Base-by-base conservation (phyloP, 1,140 invertebrate species). In the Physella acuta region DNA sequence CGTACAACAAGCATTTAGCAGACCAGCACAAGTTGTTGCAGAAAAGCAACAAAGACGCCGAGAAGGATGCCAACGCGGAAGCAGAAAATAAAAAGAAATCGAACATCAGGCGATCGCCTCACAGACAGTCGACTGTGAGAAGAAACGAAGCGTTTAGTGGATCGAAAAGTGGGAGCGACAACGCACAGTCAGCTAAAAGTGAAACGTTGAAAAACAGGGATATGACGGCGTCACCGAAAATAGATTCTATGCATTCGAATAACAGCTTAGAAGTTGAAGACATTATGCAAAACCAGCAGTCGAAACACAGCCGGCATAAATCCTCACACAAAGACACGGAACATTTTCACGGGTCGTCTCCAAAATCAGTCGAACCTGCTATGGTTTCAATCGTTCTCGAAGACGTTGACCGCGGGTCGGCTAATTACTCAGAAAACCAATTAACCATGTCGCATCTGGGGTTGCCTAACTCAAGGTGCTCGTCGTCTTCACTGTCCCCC, bases 201-300 rank as follows among this genome's bases (percentile, higher is more conserved):
- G 8, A 44, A 44, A 8, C 39, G 20, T 11, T 20, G 8, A 20
- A 44, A 11, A 44, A 44, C 5, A 55, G 8, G 5, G 3, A 2
- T 60, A 8, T 34, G 2, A 34, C 3, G 11, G 34, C 3, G 5
- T 2, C 49, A 52, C 26, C 52, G 0, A 55, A 31, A n/a, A 52
- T 30, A 30, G 55, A 63, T 4, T 68, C 67, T 14, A 58, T 72
- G 0, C n/a, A 61, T 14, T 79, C 75, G 3, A 77, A 53, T 37
- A 73, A 79, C 51, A 82, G 78, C 69, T 8, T 78, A 16, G 80
- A 80, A 71, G 74, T 80, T 17, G 79, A 74, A 36, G 78, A 81
- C 68, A 81, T 81, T 37, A 70, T 81, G 62, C 51, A 73, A 5
- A 53, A 62, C n/a, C 66, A 62, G 36, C 16, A 28, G 5, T n/a